Base-by-base conservation (phyloP, 2,888 invertebrate genomes). In the Cosmorhoe ocellata region DNA sequence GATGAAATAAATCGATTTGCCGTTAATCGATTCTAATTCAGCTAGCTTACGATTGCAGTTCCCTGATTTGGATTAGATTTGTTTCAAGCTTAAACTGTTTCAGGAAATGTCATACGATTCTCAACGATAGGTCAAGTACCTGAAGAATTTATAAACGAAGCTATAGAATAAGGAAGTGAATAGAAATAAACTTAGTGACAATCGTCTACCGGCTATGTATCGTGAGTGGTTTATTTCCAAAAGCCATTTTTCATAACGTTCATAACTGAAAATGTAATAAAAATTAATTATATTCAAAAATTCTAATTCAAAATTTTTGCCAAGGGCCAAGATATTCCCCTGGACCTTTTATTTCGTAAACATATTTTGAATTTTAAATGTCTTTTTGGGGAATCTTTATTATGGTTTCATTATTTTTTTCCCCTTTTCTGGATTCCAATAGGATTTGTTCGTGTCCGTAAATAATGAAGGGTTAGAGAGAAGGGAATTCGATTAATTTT, bases 1-100 rank as follows among this genome's bases (percentile, higher is more conserved):
- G 81, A 27, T 49, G 51, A 39, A 38, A 37, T 45, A 37, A 48
- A 51, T 51, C 41, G 51, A 56, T 48, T 52, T 43, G 50, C 31
- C 51, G 42, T 53, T 51, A 44, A 60, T 50, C 44, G 50, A 38
- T 44, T 81, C 77, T 70, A 74, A 81, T 75, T 81, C 72, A 76
- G 72, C 73, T 61, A 68, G 70, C 69, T 74, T 72, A 71, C 73
- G 64, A 76, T 73, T 72, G 71, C 71, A 71, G 28, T 67, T 75
- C 68, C 69, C 72, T 70, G 69, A 74, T 73, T 71, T 69, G 63
- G 37, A 13, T 51, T 47, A 36, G 28, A 58, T 56, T 51, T 27
- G 13, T 37, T 52, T 43, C 27, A n/a, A n/a, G 27, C 26, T 9
- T n/a, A 2, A 3, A 18, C 18, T 18, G 18, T 4, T n/a, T n/a